A percentile compares a stretch with the other conserved stretches of the same genome.
phyloP scores from a whole-genome alignment of 2,797 vertebrate species.

The Oreochromis mossambicus region DNA sequence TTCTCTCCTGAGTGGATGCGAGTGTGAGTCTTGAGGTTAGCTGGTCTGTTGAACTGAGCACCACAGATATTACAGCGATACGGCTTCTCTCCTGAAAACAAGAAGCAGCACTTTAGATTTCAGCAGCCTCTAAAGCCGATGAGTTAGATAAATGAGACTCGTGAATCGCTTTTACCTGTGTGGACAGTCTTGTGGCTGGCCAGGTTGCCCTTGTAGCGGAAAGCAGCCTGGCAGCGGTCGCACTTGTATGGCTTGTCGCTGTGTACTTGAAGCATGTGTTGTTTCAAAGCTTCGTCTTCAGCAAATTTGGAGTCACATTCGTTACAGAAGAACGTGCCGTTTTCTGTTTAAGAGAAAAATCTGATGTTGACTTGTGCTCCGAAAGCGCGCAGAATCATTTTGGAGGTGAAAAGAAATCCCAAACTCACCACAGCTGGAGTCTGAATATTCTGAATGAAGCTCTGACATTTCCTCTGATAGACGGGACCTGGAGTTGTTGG shows the following conservation, averaged over 20 bases:
- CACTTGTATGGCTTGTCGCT: conserved; percentile 99
- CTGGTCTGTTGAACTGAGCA: conserved; percentile 97
- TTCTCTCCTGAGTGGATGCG: conserved; percentile 99
- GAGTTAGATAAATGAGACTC: not conserved
- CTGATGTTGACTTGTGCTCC: not conserved
- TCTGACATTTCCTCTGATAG: conserved; percentile 91
- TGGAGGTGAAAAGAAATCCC: not conserved
- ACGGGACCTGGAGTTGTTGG: conserved; percentile 83
- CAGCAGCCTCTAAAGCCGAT: not conserved
- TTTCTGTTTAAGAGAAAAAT: conserved; percentile 75
- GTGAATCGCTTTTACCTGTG: conserved; percentile 76
- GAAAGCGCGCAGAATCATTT: rapidly evolving
- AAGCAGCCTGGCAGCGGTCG: conserved; percentile 97
- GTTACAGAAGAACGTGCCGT: conserved; percentile 93
- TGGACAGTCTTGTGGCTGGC: conserved; percentile 99
- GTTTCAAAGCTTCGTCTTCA: conserved; percentile 92
- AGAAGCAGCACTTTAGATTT: not conserved
- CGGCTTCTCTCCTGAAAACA: conserved; percentile 89
- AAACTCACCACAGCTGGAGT: conserved; percentile 92
- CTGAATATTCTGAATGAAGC: conserved; percentile 93
- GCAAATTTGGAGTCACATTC: conserved; percentile 96
- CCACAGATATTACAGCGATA: conserved; percentile 99
- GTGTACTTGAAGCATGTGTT: conserved; percentile 93
- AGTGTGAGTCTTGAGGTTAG: conserved; percentile 99
- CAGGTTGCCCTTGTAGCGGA: conserved; percentile 98